Evolutionary conservation across 1,140 invertebrate species (phyloP).

Genomic region (Pseudomyrmex cubaensis): DNA sequence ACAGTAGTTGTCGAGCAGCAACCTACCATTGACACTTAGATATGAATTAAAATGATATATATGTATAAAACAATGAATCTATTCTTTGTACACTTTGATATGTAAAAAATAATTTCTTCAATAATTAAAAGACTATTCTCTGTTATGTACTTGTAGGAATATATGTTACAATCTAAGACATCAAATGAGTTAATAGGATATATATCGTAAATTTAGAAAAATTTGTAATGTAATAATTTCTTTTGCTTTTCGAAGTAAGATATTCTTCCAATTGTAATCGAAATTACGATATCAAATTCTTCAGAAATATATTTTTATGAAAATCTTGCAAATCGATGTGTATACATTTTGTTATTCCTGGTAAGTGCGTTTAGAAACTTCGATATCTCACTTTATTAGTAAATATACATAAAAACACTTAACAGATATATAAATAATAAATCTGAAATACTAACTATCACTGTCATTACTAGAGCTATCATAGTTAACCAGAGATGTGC

Average conservation of each 20-base stretch:
- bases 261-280: slow-evolving; percentile 17
- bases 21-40: slow-evolving; percentile 74
- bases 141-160: slow-evolving; percentile 39
- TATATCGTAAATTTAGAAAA: slow-evolving; percentile 3
- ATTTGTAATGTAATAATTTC: neutral
- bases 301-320: slow-evolving; percentile 31
- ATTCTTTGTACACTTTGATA: slow-evolving; percentile 32
- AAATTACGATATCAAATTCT: slow-evolving; percentile 8
- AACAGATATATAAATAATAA: slow-evolving; percentile 54
- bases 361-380: neutral
- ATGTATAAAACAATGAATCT: neutral
- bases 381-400: slow-evolving; percentile 29
- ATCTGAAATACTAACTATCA: slow-evolving; percentile 74
- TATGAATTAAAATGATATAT: neutral
- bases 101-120: slow-evolving; percentile 3
- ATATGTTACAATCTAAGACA: neutral
- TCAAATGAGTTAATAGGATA: slow-evolving; percentile 5
- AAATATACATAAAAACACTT: slow-evolving; percentile 64
- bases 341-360: neutral
- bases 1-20: slow-evolving; percentile 55
- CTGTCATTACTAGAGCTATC: slow-evolving; percentile 82
- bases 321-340: neutral
- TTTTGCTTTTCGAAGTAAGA: neutral
- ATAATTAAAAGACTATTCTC: slow-evolving; percentile 6
- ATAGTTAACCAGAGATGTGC: slow-evolving; percentile 80